Evolutionary conservation across 2,113 vertebrate genomes (phyloP), one percentile per base, ranked within the genome.

Genomic region (Arothron firmamentum): DNA sequence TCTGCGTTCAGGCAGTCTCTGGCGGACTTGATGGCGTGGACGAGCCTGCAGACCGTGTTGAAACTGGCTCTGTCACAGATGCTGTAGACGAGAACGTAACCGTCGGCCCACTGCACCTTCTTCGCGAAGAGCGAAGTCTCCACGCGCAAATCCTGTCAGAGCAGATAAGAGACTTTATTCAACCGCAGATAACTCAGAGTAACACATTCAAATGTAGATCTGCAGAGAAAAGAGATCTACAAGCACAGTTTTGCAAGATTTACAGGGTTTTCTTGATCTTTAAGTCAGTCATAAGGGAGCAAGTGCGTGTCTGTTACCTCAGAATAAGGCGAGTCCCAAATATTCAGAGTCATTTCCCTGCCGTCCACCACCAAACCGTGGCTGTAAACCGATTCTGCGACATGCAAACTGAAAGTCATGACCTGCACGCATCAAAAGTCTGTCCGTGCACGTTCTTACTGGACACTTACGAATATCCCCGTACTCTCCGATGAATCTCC

Each of bases 61-160:
- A 95, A 95, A 74, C 94, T 94, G 70, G 89, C 90, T 15, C 92
- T 82, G 83, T 94, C 93, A 0, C 92, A 94, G 86, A 95, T 94
- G 83, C 93, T 94, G 85, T 94, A 94, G 56, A 94, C 92, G 16
- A 94, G 82, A 42, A 95, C 74, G 61, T 92, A 94, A 55, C 92
- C 89, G 43, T 95, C 92, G 1, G 93, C 94, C 94, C 94, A 95
- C 56, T 92, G 92, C 70, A 93, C 80, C 67, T 90, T 88, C 74
- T 93, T 94, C 56, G 92, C 88, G 65, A 90, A 88, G 0, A 84
- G 80, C 1, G 90, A 85, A 8, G 73, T 78, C 59, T 88, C 81
- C 6, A 79, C 61, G 17, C 78, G 70, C 38, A 70, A 70, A 25
- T 91, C 90, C 93, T 94, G 75, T 2, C 10, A 65, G 55, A 68